These are phyloP conservation scores for Leptarthrus brevirostris DNA, from an alignment of 2,888 invertebrate genomes.

Conservation along the genomic window DNA sequence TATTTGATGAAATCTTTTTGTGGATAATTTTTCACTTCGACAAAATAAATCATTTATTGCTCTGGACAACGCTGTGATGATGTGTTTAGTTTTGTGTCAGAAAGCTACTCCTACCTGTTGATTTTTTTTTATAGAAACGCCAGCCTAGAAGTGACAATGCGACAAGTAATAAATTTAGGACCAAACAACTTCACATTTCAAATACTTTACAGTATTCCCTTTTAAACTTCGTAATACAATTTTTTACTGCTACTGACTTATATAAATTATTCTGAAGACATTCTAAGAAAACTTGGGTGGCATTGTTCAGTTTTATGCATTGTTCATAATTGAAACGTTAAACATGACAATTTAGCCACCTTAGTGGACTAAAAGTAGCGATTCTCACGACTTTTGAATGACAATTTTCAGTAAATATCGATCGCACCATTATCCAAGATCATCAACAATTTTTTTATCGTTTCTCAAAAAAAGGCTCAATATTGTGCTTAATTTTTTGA, in stretches of 20 bases:
- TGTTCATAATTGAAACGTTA: constrained; percentile 19
- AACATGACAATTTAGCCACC: too few species aligned
- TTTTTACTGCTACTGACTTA: constrained; percentile 17
- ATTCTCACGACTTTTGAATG: constrained; percentile 15
- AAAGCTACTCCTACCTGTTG: not conserved
- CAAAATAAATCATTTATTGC: constrained; percentile 6
- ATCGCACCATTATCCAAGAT: constrained; percentile 24
- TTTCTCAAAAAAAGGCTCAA: not conserved
- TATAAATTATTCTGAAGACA: too few species aligned
- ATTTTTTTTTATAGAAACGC: not conserved
- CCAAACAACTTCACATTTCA: not conserved
- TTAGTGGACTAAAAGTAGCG: not conserved
- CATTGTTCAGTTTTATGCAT: not conserved
- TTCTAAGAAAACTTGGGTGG: constrained; percentile 15
- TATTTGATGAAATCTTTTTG: constrained; percentile 47
- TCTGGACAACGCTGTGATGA: not conserved
- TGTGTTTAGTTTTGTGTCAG: constrained; percentile 20
- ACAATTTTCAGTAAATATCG: too few species aligned
- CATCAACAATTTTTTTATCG: constrained; percentile 24
- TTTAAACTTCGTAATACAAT: constrained; percentile 2
- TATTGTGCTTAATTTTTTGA: constrained; percentile 5
- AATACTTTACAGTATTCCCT: too few species aligned
- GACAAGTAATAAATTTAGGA: too few species aligned
- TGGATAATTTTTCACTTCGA: constrained; percentile 42
- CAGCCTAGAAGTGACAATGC: too few species aligned